Evolutionary conservation across 2,113 vertebrate genomes (phyloP).

Genomic region (Camelus bactrianus): DNA sequence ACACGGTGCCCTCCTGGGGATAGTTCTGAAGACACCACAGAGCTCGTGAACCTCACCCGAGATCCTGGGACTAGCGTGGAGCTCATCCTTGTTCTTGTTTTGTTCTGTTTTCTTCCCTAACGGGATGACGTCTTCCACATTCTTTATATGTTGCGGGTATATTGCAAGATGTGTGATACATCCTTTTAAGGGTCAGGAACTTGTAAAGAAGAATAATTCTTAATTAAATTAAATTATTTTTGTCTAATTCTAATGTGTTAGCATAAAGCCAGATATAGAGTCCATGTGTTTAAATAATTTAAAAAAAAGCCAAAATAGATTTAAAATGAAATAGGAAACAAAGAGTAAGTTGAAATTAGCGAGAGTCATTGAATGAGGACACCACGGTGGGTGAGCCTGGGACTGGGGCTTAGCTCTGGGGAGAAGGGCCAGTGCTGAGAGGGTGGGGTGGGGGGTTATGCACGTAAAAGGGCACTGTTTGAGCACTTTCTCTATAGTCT

Average conservation of each 20-base stretch:
- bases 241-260: neutral
- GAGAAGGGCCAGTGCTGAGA: neutral
- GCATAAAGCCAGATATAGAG: neutral
- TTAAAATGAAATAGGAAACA: neutral
- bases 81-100: neutral
- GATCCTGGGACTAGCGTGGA: neutral
- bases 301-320: neutral
- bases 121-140: neutral
- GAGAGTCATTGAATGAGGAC: neutral
- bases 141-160: neutral
- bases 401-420: neutral
- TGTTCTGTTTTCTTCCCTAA: neutral
- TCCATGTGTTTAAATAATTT: neutral
- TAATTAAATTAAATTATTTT: neutral
- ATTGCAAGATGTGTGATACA: neutral
- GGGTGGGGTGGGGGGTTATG: neutral
- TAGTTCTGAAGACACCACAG: neutral
- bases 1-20: too few species aligned
- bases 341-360: neutral
- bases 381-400: neutral
- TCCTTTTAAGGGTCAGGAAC: neutral
- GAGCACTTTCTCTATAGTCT: neutral
- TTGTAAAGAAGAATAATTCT: constrained; percentile 32
- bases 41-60: neutral
- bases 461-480: neutral